Conservation (phyloP, 2,797 vertebrate species). For the Chelmon rostratus region DNA sequence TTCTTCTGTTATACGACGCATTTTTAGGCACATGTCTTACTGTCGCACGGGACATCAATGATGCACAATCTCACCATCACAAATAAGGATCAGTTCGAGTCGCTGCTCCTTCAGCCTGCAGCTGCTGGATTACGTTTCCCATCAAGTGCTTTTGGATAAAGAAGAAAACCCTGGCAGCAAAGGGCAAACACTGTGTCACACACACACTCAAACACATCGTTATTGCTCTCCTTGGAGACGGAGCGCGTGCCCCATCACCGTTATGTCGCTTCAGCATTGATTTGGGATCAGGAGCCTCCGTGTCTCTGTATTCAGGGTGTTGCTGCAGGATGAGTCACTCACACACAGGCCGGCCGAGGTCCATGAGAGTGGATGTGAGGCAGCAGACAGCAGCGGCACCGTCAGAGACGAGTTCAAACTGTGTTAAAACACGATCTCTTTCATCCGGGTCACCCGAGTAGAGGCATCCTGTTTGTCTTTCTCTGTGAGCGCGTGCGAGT, state of each 20-base stretch:
- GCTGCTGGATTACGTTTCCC: slow-evolving; percentile 1
- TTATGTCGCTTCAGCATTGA: slow-evolving; percentile 45
- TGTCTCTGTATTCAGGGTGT: slow-evolving; percentile 56
- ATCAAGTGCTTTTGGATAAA: slow-evolving; percentile 29
- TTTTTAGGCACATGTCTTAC: background rate
- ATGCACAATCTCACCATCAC: background rate
- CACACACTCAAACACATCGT: slow-evolving; percentile 54
- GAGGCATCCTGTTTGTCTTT: slow-evolving; percentile 82
- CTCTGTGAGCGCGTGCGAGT: slow-evolving; percentile 58
- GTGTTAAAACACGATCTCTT: slow-evolving; percentile 65
- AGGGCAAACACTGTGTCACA: slow-evolving; percentile 41
- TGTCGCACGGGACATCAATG: background rate
- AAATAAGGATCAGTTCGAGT: background rate
- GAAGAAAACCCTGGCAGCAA: slow-evolving; percentile 22
- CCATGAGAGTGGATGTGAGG: slow-evolving; percentile 33
- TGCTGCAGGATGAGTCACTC: slow-evolving; percentile 61
- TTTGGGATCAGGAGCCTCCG: slow-evolving; percentile 50
- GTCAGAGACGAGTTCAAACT: slow-evolving; percentile 67
- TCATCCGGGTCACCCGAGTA: slow-evolving; percentile 74
- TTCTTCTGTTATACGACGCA: background rate
- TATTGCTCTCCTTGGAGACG: slow-evolving; percentile 33
- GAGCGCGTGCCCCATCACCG: slow-evolving; percentile 29
- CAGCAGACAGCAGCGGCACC: slow-evolving; percentile 23
- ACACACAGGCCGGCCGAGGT: slow-evolving; percentile 48
- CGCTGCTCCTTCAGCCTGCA: background rate